Evolutionary conservation across 2,113 vertebrate species (phyloP).

Genomic region (Manacus vitellinus): DNA sequence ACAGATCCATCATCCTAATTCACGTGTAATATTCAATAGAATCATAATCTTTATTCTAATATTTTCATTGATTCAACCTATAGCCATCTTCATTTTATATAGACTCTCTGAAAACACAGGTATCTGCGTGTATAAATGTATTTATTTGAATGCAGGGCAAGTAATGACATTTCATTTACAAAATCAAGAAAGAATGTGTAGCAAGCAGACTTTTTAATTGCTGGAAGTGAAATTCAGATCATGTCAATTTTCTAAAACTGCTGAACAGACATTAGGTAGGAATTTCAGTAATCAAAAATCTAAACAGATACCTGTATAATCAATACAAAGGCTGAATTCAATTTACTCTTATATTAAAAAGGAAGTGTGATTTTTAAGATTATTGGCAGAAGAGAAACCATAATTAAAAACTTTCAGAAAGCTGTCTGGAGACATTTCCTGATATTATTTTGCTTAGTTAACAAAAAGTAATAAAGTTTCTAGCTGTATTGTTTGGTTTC

Average conservation of each 20-base stretch:
- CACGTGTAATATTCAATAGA: fast-evolving
- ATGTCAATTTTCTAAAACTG: neutral
- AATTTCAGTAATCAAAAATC: neutral
- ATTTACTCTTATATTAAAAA: neutral
- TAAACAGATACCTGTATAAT: neutral
- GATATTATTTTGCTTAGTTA: neutral
- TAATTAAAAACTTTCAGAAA: neutral
- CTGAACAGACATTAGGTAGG: neutral
- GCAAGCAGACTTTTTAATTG: neutral
- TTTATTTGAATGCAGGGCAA: neutral
- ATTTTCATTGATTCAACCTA: neutral
- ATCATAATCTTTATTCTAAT: neutral
- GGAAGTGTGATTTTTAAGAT: neutral
- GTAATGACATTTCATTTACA: neutral
- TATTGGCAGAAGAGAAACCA: neutral
- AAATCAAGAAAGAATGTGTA: neutral
- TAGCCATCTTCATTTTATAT: neutral
- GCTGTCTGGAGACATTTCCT: neutral
- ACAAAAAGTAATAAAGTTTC: neutral
- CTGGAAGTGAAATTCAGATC: neutral
- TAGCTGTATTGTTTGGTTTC: neutral
- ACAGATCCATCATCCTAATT: neutral
- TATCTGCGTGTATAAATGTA: neutral
- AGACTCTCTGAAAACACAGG: neutral
- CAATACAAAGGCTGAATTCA: neutral